Evolutionary conservation across 2,797 vertebrate genomes (phyloP).

Genomic region (Enteromius anoplus): DNA sequence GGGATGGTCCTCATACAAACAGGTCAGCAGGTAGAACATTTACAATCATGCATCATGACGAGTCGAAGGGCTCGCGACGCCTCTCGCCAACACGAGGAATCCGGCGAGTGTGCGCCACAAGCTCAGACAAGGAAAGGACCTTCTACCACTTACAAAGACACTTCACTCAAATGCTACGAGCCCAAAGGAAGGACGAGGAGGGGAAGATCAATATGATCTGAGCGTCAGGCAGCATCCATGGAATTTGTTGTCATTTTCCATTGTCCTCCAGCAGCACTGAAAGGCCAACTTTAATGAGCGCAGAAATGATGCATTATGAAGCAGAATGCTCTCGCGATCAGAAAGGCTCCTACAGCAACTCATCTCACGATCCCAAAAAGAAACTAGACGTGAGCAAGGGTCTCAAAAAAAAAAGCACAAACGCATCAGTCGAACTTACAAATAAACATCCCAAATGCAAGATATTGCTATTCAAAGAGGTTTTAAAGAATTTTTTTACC

Average conservation of each 20-base stretch:
- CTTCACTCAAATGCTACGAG: slow-evolving; percentile 78
- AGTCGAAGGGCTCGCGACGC: slow-evolving; percentile 58
- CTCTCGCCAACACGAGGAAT: slow-evolving; percentile 13
- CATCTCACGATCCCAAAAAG: background rate
- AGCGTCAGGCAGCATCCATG: slow-evolving; percentile 51
- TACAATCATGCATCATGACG: slow-evolving; percentile 79
- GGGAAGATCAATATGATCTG: slow-evolving; percentile 85
- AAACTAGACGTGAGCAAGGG: background rate
- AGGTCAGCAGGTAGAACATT: slow-evolving; percentile 75
- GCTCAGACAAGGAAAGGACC: slow-evolving; percentile 42
- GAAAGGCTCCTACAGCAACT: background rate
- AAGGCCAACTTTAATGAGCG: slow-evolving; percentile 16
- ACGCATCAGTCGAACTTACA: background rate
- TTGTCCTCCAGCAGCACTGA: slow-evolving; percentile 19
- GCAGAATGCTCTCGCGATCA: background rate
- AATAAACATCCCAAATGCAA: background rate
- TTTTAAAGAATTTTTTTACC: background rate
- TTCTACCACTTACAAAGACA: slow-evolving; percentile 72
- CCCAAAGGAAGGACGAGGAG: slow-evolving; percentile 69
- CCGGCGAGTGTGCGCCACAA: background rate
- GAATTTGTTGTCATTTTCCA: slow-evolving; percentile 11
- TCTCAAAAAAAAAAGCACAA: background rate
- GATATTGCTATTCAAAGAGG: slow-evolving; percentile 47
- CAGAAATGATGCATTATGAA: slow-evolving; percentile 22
- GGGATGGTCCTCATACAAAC: slow-evolving; percentile 74